Base-by-base conservation (phyloP, 2,888 invertebrate species). In the Arenicola marina region DNA sequence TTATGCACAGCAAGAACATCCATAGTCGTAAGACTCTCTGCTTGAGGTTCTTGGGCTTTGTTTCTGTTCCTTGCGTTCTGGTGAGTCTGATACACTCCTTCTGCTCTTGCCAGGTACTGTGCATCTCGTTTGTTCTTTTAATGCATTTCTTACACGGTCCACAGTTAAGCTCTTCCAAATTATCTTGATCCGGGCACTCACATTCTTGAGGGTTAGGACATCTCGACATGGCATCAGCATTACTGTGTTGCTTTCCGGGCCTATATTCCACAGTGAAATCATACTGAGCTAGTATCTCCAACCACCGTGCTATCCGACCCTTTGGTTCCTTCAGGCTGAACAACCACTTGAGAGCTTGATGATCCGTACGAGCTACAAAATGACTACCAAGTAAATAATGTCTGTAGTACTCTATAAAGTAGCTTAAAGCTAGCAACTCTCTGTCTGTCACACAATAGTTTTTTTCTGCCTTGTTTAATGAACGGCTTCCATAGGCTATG, bases 371-470 rank as follows among this genome's bases (percentile, higher is more conserved):
- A 18, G 65, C 28, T n/a, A 65, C n/a, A 43, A 65, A 60, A 2
- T 55, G 28, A 46, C 48, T 24, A 15, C 66, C 66, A 28, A 61
- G 28, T 15, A 66, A 33, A 38, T 66, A 66, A 29, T 66, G 60
- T 24, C 53, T 29, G 44, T 32, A 66, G 34, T 60, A 56, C 45
- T 60, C 32, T 2, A 56, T 60, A 43, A 65, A 65, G 7, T 45
- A n/a, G 1, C 59, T 53, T 28, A 60, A 43, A 7, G 66, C 66
- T 43, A 66, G 57, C n/a, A 67, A 33, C 34, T 67, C 67, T 59
- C n/a, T n/a, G n/a, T n/a, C n/a, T n/a, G n/a, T n/a, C n/a, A n/a
- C n/a, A n/a, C n/a, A n/a, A n/a, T n/a, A 65, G 15, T 46, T 44
- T 26, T 11, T 51, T 29, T 71, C 65, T 24, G 57, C 59, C 15